Conservation (phyloP, 1,140 invertebrate genomes). For the Bombus terrestris region DNA sequence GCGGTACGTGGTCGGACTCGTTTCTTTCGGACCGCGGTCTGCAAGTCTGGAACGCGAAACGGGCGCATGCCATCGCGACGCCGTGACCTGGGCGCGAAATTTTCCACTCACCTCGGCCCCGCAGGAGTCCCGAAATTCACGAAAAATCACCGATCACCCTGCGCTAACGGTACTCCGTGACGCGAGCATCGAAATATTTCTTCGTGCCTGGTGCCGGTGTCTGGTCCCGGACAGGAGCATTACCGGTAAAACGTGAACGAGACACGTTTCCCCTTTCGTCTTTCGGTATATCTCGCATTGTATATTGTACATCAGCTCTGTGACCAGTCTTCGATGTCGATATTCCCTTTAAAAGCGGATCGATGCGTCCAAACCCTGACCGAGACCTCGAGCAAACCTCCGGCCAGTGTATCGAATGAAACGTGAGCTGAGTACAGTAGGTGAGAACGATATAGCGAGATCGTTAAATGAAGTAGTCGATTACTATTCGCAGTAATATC, state of each 20-base stretch:
- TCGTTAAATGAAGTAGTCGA: background rate
- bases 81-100: slow-evolving; percentile 66
- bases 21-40: slow-evolving; percentile 31
- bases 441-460: background rate
- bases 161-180: slow-evolving; percentile 69
- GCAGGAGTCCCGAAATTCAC: slow-evolving; percentile 50
- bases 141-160: slow-evolving; percentile 63
- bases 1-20: slow-evolving; percentile 23
- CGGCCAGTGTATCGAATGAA: background rate
- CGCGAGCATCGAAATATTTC: slow-evolving; percentile 73
- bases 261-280: background rate
- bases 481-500: background rate
- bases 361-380: background rate
- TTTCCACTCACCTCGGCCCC: slow-evolving; percentile 38
- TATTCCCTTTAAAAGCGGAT: slow-evolving; percentile 17
- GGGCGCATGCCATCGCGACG: slow-evolving; percentile 19
- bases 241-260: slow-evolving; percentile 17
- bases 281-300: background rate
- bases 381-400: background rate
- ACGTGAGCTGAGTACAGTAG: background rate
- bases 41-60: slow-evolving; percentile 39
- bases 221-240: slow-evolving; percentile 17
- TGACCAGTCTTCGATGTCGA: background rate
- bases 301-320: too few relatives aligned
- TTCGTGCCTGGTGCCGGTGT: slow-evolving; percentile 25